A percentile compares a stretch with the other conserved stretches of the same genome.
Conservation (phyloP, 2,888 invertebrate species). For the Yponomeuta malinellus region DNA sequence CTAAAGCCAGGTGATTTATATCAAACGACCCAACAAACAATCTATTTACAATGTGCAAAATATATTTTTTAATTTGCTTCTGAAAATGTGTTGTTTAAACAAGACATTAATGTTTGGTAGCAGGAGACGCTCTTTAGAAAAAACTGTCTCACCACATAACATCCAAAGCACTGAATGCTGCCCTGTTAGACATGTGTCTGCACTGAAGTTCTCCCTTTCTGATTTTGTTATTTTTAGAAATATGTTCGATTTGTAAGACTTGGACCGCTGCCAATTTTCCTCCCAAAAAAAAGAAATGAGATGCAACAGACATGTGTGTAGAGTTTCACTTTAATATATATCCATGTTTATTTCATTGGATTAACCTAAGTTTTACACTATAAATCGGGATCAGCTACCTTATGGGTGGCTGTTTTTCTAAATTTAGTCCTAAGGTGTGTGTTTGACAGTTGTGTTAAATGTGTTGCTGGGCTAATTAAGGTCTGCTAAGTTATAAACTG, state of each 20-base stretch:
- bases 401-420: slow-evolving; percentile 72
- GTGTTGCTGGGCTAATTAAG: slow-evolving; percentile 1
- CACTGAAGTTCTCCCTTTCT: not conserved
- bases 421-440: slow-evolving; percentile 46
- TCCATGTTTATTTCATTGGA: not conserved
- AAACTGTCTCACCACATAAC: not conserved
- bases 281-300: not conserved
- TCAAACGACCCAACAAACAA: no score
- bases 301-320: not conserved
- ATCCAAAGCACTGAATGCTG: slow-evolving; percentile 35
- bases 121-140: no score
- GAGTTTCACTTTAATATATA: not conserved
- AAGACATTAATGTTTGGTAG: no score
- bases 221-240: slow-evolving; percentile 55
- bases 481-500: slow-evolving; percentile 5
- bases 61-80: no score
- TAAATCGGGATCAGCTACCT: slow-evolving; percentile 9
- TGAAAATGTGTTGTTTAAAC: no score
- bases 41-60: no score
- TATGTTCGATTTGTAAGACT: slow-evolving; percentile 40
- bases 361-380: not conserved
- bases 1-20: no score
- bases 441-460: not conserved
- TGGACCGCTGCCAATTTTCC: slow-evolving; percentile 55
- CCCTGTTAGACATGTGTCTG: slow-evolving; percentile 21